Percentiles rank a stretch among this genome's conserved stretches.
Conservation (phyloP, 2,113 vertebrate species). For the Cyphomyrus plagiostoma region DNA sequence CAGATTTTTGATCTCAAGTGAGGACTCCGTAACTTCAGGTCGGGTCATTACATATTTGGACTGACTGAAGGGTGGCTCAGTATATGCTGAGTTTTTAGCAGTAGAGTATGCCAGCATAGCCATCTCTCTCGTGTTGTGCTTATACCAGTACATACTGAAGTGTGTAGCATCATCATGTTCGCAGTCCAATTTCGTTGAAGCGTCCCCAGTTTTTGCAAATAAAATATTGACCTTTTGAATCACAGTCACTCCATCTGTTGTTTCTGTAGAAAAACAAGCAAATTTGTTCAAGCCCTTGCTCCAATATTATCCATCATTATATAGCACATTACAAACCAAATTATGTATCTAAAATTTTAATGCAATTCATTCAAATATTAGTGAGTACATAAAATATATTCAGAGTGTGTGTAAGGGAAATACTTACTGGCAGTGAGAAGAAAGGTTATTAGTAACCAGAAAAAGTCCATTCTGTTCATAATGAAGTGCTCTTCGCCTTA, state of each 20-base stretch:
- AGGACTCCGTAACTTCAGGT: slow-evolving; percentile 13
- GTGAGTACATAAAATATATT: neutral
- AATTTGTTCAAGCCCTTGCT: neutral
- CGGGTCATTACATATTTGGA: slow-evolving; percentile 31
- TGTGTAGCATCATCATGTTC: slow-evolving; percentile 31
- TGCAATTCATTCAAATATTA: neutral
- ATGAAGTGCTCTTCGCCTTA: neutral
- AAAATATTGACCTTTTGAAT: slow-evolving; percentile 13
- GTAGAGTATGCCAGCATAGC: slow-evolving; percentile 17
- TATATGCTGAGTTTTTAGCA: neutral
- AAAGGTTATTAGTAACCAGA: slow-evolving; percentile 5
- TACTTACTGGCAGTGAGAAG: slow-evolving; percentile 29
- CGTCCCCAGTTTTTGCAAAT: neutral
- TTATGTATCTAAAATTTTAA: neutral
- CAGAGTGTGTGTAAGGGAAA: neutral
- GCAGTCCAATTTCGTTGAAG: slow-evolving; percentile 30
- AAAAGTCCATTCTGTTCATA: slow-evolving; percentile 11
- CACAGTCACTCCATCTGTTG: slow-evolving; percentile 21
- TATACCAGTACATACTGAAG: slow-evolving; percentile 35
- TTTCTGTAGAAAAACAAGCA: slow-evolving; percentile 30
- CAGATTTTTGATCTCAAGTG: slow-evolving; percentile 22
- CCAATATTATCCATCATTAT: neutral
- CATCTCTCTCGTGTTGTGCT: slow-evolving; percentile 19
- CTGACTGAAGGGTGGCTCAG: slow-evolving; percentile 5
- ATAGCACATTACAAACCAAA: neutral